Base-by-base conservation (phyloP, 2,113 vertebrate genomes). In the Naja naja region DNA sequence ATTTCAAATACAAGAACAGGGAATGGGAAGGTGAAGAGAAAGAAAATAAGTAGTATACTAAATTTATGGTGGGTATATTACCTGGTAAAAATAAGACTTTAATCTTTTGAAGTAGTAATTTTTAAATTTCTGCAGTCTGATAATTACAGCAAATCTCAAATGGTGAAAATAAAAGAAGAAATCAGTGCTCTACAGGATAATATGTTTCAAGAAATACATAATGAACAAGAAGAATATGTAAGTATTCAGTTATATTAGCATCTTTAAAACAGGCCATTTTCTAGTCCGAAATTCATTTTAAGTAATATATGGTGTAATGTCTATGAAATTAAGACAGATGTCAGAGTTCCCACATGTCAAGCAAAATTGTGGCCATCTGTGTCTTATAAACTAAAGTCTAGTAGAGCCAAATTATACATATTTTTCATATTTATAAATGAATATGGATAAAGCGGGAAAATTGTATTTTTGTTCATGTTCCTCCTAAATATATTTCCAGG, bases 191-290 rank as follows among this genome's bases (percentile, higher is more conserved):
- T 98, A 54, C 97, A 96, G 60, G 97, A 97, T 30, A 95, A 88
- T 10, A 91, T 98, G 52, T 97, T 98, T 95, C 95, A 97, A 91
- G 97, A 98, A 97, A 97, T 98, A 95, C 94, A 95, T 54, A 96
- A 93, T 8, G 98, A 98, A 91, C 97, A 93, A 95, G 96, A 98
- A 88, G 98, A 98, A 97, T 98, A 98, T 95, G 98, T 98, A 97
- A 98, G 98, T 97, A 94, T 94, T 96, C 74, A 88, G 7, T 55
- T 90, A 88, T 10, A 81, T 90, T 14, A 8, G 30, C 47, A 89
- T 53, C 91, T 90, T 60, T 89, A 92, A 90, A 1, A 39, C 30
- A 88, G 91, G 56, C 20, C n/a, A 11, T 53, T 69, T 1, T 89
- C 1, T 6, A 14, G 43, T 88, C 52, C 53, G n/a, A 34, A 20